Evolutionary conservation across 2,888 invertebrate genomes (phyloP).

Genomic region (Brachyptera risi): DNA sequence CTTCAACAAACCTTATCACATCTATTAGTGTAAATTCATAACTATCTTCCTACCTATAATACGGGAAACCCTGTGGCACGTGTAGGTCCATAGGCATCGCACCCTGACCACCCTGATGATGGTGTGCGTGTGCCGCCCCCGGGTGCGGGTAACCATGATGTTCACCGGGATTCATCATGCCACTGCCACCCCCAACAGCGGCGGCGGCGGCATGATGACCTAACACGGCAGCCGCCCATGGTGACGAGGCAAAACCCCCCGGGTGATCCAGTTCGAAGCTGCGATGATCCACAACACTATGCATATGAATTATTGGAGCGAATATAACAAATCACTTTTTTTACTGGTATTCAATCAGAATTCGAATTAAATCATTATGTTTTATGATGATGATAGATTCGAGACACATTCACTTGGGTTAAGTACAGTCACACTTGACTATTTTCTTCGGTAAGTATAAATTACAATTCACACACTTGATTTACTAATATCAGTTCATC

Average conservation of each 20-base stretch:
- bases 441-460: too few relatives aligned
- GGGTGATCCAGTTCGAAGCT: conserved; percentile 65
- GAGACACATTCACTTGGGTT: too few relatives aligned
- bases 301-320: conserved; percentile 18
- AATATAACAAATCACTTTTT: too few relatives aligned
- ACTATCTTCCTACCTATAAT: conserved; percentile 69
- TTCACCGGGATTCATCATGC: conserved; percentile 44
- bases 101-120: conserved; percentile 34
- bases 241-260: conserved; percentile 67
- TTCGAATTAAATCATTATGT: too few relatives aligned
- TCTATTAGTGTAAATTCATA: too few relatives aligned
- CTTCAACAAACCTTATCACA: too few relatives aligned
- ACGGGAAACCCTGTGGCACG: conserved; percentile 87
- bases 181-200: conserved; percentile 53
- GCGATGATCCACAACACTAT: conserved; percentile 29
- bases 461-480: too few relatives aligned
- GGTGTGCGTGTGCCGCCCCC: conserved; percentile 54
- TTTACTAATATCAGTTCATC: too few relatives aligned
- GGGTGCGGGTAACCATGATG: conserved; percentile 40
- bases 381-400: too few relatives aligned
- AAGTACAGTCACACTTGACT: too few relatives aligned
- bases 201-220: conserved; percentile 48
- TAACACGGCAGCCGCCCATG: conserved; percentile 70
- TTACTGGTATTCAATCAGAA: too few relatives aligned
- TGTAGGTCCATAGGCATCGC: conserved; percentile 86